phyloP scores from a whole-genome alignment of 2,797 vertebrate species.

The Brachyalestes nurse region DNA sequence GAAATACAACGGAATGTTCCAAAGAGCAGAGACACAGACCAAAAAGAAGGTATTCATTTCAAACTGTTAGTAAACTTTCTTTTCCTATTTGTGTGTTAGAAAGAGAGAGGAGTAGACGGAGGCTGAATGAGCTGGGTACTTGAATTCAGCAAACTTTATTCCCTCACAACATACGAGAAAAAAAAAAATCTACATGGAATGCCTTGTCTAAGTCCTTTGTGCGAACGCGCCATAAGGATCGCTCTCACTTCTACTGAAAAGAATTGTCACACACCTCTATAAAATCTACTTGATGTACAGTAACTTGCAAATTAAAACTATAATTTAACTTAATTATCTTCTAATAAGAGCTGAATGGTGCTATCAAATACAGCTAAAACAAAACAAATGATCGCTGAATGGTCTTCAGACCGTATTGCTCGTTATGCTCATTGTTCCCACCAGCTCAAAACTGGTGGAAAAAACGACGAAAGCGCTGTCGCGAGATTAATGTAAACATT shows the following conservation, averaged over 20 bases:
- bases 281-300: constrained; percentile 77
- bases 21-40: constrained; percentile 57
- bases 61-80: constrained; percentile 81
- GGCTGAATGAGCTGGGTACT: constrained; percentile 77
- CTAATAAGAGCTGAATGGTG: constrained; percentile 72
- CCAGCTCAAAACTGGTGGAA: constrained; percentile 46
- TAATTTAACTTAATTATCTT: constrained; percentile 70
- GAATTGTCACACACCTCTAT: constrained; percentile 72
- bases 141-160: constrained; percentile 69
- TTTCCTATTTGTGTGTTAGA: constrained; percentile 80
- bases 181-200: constrained; percentile 75
- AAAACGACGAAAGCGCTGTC: constrained; percentile 44
- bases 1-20: constrained; percentile 79
- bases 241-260: constrained; percentile 67
- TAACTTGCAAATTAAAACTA: constrained; percentile 71
- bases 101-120: constrained; percentile 62
- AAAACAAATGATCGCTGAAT: constrained; percentile 54
- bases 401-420: constrained; percentile 65
- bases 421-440: constrained; percentile 56
- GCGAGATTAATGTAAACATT: constrained; percentile 57
- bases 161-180: constrained; percentile 69
- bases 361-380: constrained; percentile 62
- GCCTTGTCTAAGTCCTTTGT: constrained; percentile 71
- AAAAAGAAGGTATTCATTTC: constrained; percentile 78
- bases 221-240: constrained; percentile 74